Evolutionary conservation across 2,888 invertebrate genomes (phyloP), one percentile per base, ranked within the genome.

Genomic region (Buathra laborator): DNA sequence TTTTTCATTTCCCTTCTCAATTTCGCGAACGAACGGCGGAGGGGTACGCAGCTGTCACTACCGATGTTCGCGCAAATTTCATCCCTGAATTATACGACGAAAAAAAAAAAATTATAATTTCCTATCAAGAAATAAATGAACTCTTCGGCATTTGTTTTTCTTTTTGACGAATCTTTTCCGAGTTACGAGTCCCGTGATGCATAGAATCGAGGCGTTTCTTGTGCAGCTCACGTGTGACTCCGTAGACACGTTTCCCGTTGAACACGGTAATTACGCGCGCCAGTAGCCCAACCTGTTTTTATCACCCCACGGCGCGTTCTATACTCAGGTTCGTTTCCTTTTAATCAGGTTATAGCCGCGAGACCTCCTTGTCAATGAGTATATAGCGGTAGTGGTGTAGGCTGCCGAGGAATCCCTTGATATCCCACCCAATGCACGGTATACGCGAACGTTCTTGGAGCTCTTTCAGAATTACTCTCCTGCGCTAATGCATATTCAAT

Each of bases 231-330:
- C 81, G 80, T 82, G 82, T 77, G 72, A 83, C 66, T 75, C 64
- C 74, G 48, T 24, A 77, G 78, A 48, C 78, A 71, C 75, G 83
- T 79, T 84, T 86, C 84, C 80, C 84, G 81, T 85, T 86, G 76
- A 87, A 86, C 86, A 67, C 87, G 68, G 86, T 88, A 89, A 89
- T 89, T 89, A 88, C 88, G 71, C 81, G 87, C 75, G 82, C 78
- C 84, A 84, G 87, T 85, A 81, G 86, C 82, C 86, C 85, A 87
- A 89, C 89, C 87, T 87, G 89, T 89, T 89, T 89, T 89, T 88
- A 88, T 88, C 86, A 87, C 86, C 84, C 77, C 81, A 76, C 75
- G 70, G 67, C 74, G 67, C 74, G 62, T 59, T 53, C 64, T 75
- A 72, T 81, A 75, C 78, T 81, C 78, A 59, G 62, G 76, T 51